Evolutionary conservation across 2,113 vertebrate genomes (phyloP), one percentile per base, ranked within the genome.

Genomic region (Nothobranchius furzeri): DNA sequence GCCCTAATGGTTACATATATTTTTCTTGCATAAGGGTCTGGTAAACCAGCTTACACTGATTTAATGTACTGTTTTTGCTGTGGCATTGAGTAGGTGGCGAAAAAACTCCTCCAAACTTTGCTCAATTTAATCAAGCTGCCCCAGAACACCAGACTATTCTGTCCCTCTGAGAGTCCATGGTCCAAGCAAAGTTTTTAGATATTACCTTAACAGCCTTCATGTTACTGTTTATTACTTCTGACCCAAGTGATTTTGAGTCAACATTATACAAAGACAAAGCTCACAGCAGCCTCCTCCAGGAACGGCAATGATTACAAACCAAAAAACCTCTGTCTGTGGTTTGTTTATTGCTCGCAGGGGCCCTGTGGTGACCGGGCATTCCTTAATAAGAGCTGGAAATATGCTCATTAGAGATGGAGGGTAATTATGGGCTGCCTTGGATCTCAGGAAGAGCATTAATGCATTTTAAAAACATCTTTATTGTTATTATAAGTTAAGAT

Each of bases 311-410:
- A 85, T 75, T 68, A 64, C 48, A 47, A 65, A 45, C 52, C 49
- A 52, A 65, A n/a, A 46, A 78, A 72, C 59, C 30, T 77, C 64
- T 58, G 57, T 62, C 65, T 76, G 58, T 25, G 71, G 55, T 53
- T 56, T 53, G 66, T 78, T 80, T 78, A 82, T 56, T 25, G 65
- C 68, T 73, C 58, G 49, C 64, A 11, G 47, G 68, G 60, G 71
- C 48, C 43, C 40, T 6, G 4, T 63, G 9, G 46, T 43, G 70
- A 59, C 73, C 30, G 54, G 40, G 60, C 64, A 56, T 46, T 30
- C 57, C 5, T 69, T n/a, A 79, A 61, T 69, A 58, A 70, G 55
- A 51, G 53, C 60, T 47, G 12, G 63, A 68, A 77, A 73, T 60
- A 73, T 61, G 49, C 20, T 76, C 51, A 68, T 79, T 82, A 77